Base-by-base conservation (phyloP, 2,888 invertebrate genomes). In the Pseudococcus jackbeardsleyi region DNA sequence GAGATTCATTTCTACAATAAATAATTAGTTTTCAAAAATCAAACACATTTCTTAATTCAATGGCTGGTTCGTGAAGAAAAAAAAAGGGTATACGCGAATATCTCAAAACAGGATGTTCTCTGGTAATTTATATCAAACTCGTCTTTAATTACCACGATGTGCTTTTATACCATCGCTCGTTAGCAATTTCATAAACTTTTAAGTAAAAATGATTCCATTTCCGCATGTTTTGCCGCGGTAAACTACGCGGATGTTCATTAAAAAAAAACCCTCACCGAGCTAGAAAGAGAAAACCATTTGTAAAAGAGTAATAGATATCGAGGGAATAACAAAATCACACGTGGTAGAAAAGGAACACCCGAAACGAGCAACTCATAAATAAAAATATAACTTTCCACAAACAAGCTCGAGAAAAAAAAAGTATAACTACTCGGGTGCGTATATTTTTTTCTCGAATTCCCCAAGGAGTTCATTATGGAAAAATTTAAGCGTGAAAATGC, bases 391-490 rank as follows among this genome's bases (percentile, higher is more conserved):
- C 4, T 42, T 42, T 33, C 26, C 26, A 79, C 42, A 79, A 79
- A 72, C 42, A 79, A 42, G 79, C 79, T 79, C 12, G n/a, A 42
- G 42, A 59, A 59, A 59, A 17, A 54, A 54, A 54, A 59, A 59
- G 19, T n/a, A 17, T 19, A 59, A 59, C 59, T 59, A 19, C 19
- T 59, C 8, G 59, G 12, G 68, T 22, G 33, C 26, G 26, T 33
- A 3, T 33, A 33, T 33, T 12, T 42, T 79, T 79, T 79, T 46
- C 33, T 72, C 72, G 68, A 72, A 79, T n/a, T 79, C 79, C 79
- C 79, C 17, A n/a, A 8, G 79, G 79, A 79, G 79, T 79, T 79
- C 79, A 79, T 79, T 79, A 79, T 79, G 33, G 68, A 42, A 79
- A 79, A 79, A 33, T 79, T 79, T 26, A 7, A 72, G 68, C 68